Percentiles rank a stretch among this genome's conserved stretches.
phyloP scores from a whole-genome alignment of 2,797 vertebrate genomes.

The Brachyalestes nurse region DNA sequence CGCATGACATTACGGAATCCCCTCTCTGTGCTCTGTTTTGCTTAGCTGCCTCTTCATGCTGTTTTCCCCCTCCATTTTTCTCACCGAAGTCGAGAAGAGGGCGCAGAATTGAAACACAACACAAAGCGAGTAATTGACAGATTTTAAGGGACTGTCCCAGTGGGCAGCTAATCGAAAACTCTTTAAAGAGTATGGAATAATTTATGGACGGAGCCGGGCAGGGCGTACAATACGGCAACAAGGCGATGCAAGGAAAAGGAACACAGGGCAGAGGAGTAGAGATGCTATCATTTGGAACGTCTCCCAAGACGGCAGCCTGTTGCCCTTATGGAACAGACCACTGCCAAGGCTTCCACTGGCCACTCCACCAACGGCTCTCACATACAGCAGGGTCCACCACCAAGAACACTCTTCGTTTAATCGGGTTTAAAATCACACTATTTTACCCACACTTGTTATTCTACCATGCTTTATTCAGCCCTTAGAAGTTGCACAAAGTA shows the following conservation, averaged over 20 bases:
- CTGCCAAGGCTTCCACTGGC: slow-evolving; percentile 35
- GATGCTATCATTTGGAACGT: slow-evolving; percentile 36
- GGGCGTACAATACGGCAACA: slow-evolving; percentile 29
- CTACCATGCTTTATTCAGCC: too few relatives aligned
- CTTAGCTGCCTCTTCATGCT: slow-evolving; percentile 33
- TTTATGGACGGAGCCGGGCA: neutral
- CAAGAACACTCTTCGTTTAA: neutral
- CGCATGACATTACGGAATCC: slow-evolving; percentile 26
- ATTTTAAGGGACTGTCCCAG: slow-evolving; percentile 21
- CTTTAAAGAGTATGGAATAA: slow-evolving; percentile 18
- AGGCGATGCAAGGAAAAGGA: slow-evolving; percentile 33
- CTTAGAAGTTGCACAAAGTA: too few relatives aligned
- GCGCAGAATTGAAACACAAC: slow-evolving; percentile 26
- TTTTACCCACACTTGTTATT: neutral
- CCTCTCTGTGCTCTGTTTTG: slow-evolving; percentile 32
- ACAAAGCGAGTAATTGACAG: slow-evolving; percentile 21
- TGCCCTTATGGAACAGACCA: slow-evolving; percentile 38
- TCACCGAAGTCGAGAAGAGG: slow-evolving; percentile 7
- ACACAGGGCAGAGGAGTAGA: slow-evolving; percentile 20
- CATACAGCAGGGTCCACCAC: neutral
- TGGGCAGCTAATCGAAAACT: slow-evolving; percentile 26
- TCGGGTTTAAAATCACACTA: neutral
- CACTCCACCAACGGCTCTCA: neutral
- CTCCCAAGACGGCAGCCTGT: slow-evolving; percentile 18
- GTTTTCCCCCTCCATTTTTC: slow-evolving; percentile 26